These are phyloP conservation scores for Taphrorychus bicolor DNA, from an alignment of 2,888 invertebrate genomes.

Conservation along the genomic window DNA sequence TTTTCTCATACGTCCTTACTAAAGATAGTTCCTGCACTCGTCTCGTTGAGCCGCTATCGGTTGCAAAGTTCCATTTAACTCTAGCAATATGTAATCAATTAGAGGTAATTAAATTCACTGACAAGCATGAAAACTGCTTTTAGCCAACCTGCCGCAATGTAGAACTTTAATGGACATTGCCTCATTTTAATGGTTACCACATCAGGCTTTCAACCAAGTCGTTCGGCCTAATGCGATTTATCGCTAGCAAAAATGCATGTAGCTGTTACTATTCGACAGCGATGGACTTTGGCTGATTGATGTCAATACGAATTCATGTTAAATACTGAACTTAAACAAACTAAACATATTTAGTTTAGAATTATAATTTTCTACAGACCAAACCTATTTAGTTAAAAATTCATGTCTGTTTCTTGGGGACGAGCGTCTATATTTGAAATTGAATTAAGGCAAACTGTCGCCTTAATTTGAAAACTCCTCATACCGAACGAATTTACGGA, in stretches of 20 bases:
- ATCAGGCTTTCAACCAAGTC: conserved; percentile 26
- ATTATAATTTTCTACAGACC: too few species aligned
- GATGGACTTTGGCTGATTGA: too few species aligned
- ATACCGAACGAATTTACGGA: not conserved
- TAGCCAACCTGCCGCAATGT: conserved; percentile 30
- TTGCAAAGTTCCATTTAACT: not conserved
- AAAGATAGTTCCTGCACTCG: too few species aligned
- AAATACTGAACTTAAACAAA: too few species aligned
- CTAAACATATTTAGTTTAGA: too few species aligned
- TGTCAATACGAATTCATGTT: too few species aligned
- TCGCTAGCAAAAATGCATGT: conserved; percentile 24
- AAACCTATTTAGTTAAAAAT: too few species aligned
- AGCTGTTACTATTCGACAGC: conserved; percentile 7
- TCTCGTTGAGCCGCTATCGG: not conserved
- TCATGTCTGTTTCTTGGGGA: too few species aligned
- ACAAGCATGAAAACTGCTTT: conserved; percentile 34
- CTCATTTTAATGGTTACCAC: conserved; percentile 36
- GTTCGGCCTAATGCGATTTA: conserved; percentile 23
- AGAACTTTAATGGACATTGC: conserved; percentile 38
- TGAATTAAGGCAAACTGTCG: too few species aligned
- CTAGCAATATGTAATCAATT: not conserved
- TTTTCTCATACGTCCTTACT: too few species aligned
- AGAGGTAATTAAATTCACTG: conserved; percentile 12
- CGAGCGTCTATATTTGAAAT: too few species aligned
- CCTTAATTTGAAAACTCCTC: too few species aligned